Conservation (phyloP, 2,797 vertebrate species). For the Carapus acus region DNA sequence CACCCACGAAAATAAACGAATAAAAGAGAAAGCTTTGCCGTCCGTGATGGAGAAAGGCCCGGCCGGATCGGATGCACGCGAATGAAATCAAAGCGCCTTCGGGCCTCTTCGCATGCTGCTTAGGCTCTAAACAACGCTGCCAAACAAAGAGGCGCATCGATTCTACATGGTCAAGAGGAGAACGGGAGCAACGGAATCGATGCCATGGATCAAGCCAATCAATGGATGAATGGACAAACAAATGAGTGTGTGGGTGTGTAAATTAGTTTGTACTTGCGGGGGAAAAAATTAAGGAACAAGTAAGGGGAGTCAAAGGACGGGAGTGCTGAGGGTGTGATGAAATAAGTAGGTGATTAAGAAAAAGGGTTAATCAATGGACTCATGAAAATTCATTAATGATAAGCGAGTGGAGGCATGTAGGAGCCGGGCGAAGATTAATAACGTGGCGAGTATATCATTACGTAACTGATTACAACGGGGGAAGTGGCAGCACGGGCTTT, state of each 20-base stretch:
- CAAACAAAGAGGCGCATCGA: slow-evolving; percentile 42
- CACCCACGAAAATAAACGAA: too few species aligned
- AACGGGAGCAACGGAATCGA: slow-evolving; percentile 51
- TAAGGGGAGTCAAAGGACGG: slow-evolving; percentile 21
- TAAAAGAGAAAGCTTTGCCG: too few species aligned
- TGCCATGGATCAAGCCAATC: slow-evolving; percentile 44
- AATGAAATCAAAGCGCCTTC: slow-evolving; percentile 14
- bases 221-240: slow-evolving; percentile 56
- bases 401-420: slow-evolving; percentile 15
- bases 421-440: slow-evolving; percentile 32
- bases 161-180: slow-evolving; percentile 34
- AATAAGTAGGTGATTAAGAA: slow-evolving; percentile 35
- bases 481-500: slow-evolving; percentile 9
- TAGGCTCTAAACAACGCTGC: slow-evolving; percentile 24
- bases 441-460: slow-evolving; percentile 37
- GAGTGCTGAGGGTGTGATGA: slow-evolving; percentile 32
- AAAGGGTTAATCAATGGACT: slow-evolving; percentile 44
- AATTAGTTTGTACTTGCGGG: slow-evolving; percentile 41
- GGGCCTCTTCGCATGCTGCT: slow-evolving; percentile 23
- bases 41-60: not conserved
- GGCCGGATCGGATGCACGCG: slow-evolving; percentile 9
- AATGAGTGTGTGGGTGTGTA: slow-evolving; percentile 49
- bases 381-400: slow-evolving; percentile 38
- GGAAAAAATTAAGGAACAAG: slow-evolving; percentile 42
- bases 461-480: slow-evolving; percentile 22